Evolutionary conservation across 2,888 invertebrate genomes (phyloP), one percentile per base, ranked within the genome.

Genomic region (Acutogordius australiensis): DNA sequence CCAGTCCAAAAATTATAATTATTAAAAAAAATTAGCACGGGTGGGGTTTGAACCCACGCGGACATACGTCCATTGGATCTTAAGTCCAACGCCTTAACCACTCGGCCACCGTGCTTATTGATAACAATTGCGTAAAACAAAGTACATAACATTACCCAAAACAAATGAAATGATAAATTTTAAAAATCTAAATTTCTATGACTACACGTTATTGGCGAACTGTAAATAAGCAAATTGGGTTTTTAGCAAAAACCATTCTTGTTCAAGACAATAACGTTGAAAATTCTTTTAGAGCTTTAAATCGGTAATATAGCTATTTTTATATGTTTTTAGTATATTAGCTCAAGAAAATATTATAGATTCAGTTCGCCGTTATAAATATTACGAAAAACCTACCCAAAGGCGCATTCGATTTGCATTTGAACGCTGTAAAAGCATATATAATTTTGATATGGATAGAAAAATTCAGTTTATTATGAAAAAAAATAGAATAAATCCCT

Each of bases 1-100:
- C n/a, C n/a, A n/a, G n/a, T n/a, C n/a, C n/a, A n/a, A n/a, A n/a
- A n/a, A n/a, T n/a, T n/a, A n/a, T n/a, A n/a, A n/a, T n/a, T n/a
- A n/a, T 60, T 63, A 63, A 64, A 64, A 62, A 61, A 44, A 28
- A 2, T 58, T 67, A 66, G 65, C 66, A 66, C 66, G 66, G 64
- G 66, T 67, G 67, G 68, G 68, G 67, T 67, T 68, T 66, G 68
- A 68, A 68, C 68, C 67, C 67, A 68, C 67, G 68, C 67, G 67
- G 67, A 67, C 65, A 67, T 67, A 65, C 65, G 65, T 66, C 67
- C 67, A 68, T 67, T 68, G 67, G 68, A 68, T 66, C 68, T 68
- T 68, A 67, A 67, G 67, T 67, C 67, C 67, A 67, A 66, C 67
- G 67, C 67, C 67, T 67, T 67, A 67, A 67, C 67, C 67, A 67